Base-by-base conservation (phyloP, 2,113 vertebrate species). In the Eubucco bourcierii region DNA sequence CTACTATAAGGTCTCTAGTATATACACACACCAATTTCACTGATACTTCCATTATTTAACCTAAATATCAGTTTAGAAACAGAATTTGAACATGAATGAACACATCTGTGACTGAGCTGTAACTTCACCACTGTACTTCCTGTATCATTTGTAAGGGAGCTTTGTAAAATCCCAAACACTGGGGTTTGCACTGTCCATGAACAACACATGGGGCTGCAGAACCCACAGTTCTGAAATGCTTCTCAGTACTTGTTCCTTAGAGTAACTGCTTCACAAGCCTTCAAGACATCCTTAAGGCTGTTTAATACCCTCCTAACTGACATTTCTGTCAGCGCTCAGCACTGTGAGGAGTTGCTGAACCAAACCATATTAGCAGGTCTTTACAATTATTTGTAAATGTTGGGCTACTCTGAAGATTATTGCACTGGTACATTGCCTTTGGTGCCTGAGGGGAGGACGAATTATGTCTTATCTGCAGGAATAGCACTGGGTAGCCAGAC, bases 321-420 rank as follows among this genome's bases (percentile, higher is more conserved):
- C 60, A 67, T 90, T 87, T 94, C 87, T 87, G 67, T 87, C 91
- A 95, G 87, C 65, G 60, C 75, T 92, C 84, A 77, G 65, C 37
- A 15, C 84, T 80, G 65, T 89, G 89, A 93, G 77, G 92, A 91
- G 87, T 25, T 94, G 79, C 89, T 94, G 89, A 89, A 90, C 91
- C 94, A 94, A 96, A 95, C 84, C 94, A 77, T 75, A 95, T 91
- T 94, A 95, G 65, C 75, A 92, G 91, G 34, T 88, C 90, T 94
- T 96, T 93, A 94, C 65, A 91, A 94, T 95, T 94, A 93, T 93
- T 94, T 90, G 93, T 96, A 95, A 96, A 90, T 92, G 61, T 78
- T 91, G 87, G 80, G 84, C 78, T 92, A 46, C 89, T 89, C 84
- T 77, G 89, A 94, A 95, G 93, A 92, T 93, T 90, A 94, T 68